phyloP scores from a whole-genome alignment of 2,888 invertebrate genomes.

The Quadroppia sp. region DNA sequence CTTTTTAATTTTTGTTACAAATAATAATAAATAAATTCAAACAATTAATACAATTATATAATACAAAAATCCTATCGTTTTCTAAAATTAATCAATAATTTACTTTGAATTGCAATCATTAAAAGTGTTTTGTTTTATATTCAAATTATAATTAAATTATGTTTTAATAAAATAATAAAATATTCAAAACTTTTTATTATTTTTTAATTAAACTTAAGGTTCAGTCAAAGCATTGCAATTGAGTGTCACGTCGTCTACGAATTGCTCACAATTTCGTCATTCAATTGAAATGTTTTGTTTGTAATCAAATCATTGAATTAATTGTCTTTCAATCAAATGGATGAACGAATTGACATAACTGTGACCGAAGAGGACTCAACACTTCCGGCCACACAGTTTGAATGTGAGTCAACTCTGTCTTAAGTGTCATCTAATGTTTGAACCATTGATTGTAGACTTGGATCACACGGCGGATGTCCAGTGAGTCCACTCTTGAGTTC shows the following conservation, averaged over 20 bases:
- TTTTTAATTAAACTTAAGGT: not conserved
- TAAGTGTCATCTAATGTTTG: not conserved
- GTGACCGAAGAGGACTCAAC: constrained; percentile 38
- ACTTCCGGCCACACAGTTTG: constrained; percentile 44
- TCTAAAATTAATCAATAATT: too few relatives aligned
- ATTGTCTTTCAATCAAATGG: not conserved
- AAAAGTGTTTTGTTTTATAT: too few relatives aligned
- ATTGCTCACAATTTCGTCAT: not conserved
- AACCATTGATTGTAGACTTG: constrained; percentile 42
- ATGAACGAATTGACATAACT: constrained; percentile 3
- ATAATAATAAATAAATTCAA: too few relatives aligned
- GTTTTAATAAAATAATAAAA: too few relatives aligned
- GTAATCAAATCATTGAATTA: not conserved
- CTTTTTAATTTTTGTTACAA: too few relatives aligned
- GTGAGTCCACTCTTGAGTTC: constrained; percentile 43
- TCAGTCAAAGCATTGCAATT: too few relatives aligned
- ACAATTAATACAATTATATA: too few relatives aligned
- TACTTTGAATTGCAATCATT: too few relatives aligned
- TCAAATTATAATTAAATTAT: too few relatives aligned
- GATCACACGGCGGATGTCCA: constrained; percentile 48
- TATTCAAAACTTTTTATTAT: too few relatives aligned
- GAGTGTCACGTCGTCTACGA: too few relatives aligned
- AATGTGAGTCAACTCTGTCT: constrained; percentile 42
- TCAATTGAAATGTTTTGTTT: not conserved
- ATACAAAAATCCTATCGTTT: too few relatives aligned